phyloP scores from a whole-genome alignment of 64 coral and sea anemone genomes.

The Montipora sp. region DNA sequence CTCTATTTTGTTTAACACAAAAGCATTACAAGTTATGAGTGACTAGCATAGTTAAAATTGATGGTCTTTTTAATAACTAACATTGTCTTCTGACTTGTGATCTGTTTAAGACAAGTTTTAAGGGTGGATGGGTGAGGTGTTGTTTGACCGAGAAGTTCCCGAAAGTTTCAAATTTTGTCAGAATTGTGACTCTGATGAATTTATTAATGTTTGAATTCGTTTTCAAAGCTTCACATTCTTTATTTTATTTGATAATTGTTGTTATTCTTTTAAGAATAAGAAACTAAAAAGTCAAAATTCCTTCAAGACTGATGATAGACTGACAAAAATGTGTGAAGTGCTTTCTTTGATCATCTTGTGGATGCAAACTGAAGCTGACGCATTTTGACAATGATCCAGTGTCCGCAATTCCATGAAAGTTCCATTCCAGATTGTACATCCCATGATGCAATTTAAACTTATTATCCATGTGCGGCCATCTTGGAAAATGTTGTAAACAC shows the following conservation, averaged over 20 bases:
- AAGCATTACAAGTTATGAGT: not conserved
- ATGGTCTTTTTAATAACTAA: not conserved
- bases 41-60: conserved; percentile 12
- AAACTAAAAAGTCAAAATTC: not conserved
- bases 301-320: not conserved
- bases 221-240: not conserved
- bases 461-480: not conserved
- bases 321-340: not conserved
- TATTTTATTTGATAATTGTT: conserved; percentile 12
- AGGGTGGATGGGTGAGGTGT: not conserved
- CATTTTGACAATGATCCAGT: not conserved
- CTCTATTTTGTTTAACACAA: not conserved
- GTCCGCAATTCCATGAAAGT: conserved; percentile 18
- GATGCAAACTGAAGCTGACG: not conserved
- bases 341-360: not conserved
- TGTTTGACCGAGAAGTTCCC: not conserved
- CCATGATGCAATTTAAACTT: not conserved
- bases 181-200: not conserved
- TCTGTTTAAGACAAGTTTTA: conserved; percentile 10
- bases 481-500: not conserved
- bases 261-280: conserved; percentile 12
- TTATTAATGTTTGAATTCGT: not conserved
- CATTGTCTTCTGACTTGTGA: not conserved
- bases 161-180: not conserved
- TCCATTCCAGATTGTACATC: conserved; percentile 21